A percentile compares a stretch with the other conserved stretches of the same genome.
Conservation (phyloP, 2,113 vertebrate genomes). For the Symphodus melops region DNA sequence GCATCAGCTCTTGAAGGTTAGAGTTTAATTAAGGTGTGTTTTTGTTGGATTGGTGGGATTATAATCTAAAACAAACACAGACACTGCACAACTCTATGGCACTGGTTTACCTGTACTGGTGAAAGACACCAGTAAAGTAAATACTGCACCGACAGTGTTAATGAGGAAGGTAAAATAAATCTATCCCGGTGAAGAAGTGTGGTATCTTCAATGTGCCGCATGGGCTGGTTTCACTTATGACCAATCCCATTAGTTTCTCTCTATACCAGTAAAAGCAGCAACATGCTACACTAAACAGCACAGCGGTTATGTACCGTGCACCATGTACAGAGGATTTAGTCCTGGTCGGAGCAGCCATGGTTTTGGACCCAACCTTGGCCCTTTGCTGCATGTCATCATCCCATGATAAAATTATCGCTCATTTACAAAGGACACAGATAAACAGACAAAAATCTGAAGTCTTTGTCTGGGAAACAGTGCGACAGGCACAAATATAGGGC, state of each 20-base stretch:
- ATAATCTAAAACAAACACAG: background rate
- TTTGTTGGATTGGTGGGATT: background rate
- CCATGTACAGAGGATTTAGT: too few species aligned
- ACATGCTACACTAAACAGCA: too few species aligned
- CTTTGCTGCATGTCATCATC: too few species aligned
- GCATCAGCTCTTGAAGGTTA: background rate
- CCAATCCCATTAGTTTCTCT: constrained; percentile 42
- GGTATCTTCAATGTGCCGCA: background rate
- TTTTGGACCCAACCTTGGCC: too few species aligned
- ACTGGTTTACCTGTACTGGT: too few species aligned
- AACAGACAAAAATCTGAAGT: constrained; percentile 32
- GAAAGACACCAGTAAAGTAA: background rate
- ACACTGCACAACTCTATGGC: background rate
- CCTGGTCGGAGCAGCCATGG: too few species aligned
- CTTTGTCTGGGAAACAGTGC: constrained; percentile 52
- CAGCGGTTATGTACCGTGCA: too few species aligned
- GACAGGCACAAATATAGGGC: constrained; percentile 53
- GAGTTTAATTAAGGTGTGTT: background rate
- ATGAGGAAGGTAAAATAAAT: constrained; percentile 10
- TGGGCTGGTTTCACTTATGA: constrained; percentile 20
- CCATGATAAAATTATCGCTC: background rate
- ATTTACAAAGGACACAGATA: constrained; percentile 27
- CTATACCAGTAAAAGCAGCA: constrained; percentile 18
- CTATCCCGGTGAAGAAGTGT: constrained; percentile 29
- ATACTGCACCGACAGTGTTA: constrained; percentile 5